Evolutionary conservation across 2,113 vertebrate genomes (phyloP).

Genomic region (Rana temporaria): DNA sequence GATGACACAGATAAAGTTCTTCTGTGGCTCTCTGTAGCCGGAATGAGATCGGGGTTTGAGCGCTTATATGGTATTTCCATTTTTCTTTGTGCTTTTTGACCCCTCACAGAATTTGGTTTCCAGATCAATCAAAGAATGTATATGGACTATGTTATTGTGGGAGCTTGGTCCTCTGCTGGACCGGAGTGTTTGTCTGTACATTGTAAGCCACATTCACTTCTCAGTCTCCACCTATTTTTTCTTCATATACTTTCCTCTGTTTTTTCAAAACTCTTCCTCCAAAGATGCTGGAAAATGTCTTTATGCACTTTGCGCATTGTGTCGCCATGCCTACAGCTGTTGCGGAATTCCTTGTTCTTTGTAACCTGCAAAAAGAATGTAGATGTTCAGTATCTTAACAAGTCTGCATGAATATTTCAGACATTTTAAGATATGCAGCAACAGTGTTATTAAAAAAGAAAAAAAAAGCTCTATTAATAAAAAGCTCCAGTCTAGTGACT

Average conservation of each 20-base stretch:
- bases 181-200: not conserved
- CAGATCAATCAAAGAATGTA: too few relatives aligned
- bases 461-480: too few relatives aligned
- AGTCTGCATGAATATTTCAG: too few relatives aligned
- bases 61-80: too few relatives aligned
- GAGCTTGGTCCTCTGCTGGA: not conserved
- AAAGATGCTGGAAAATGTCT: not conserved
- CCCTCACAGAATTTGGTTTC: too few relatives aligned
- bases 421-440: too few relatives aligned
- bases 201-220: not conserved
- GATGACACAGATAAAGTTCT: too few relatives aligned
- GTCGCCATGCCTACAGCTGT: constrained; percentile 79
- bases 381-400: not conserved
- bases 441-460: too few relatives aligned
- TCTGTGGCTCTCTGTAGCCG: too few relatives aligned
- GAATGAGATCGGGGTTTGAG: too few relatives aligned
- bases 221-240: not conserved
- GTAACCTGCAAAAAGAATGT: constrained; percentile 75
- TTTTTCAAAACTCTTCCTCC: not conserved
- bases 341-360: constrained; percentile 88
- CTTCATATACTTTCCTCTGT: not conserved
- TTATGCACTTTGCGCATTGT: not conserved
- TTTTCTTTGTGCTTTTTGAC: too few relatives aligned
- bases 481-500: too few relatives aligned
- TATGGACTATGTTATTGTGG: not conserved